Base-by-base conservation (phyloP, 2,113 vertebrate species). In the Lepidothrix coronata region DNA sequence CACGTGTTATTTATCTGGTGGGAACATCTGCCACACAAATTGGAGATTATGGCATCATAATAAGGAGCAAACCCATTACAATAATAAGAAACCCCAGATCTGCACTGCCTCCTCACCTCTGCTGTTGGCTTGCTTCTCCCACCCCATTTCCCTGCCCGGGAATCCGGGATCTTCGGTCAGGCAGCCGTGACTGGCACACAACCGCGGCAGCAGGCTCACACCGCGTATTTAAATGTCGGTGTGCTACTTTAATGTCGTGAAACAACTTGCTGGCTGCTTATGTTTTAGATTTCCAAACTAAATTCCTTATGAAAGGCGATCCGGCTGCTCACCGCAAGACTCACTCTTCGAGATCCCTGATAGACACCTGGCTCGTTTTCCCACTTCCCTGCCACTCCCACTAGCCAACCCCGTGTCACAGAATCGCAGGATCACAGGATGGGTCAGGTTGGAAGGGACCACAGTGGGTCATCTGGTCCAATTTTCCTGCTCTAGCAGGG, bases 381-480 rank as follows among this genome's bases (percentile, higher is more conserved):
- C 41, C n/a, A 3, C 73, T 3, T 35, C 33, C 37, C 51, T 13
- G 4, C 4, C 37, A 24, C 2, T 9, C 11, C 46, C 15, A 18
- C 27, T 2, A 13, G 4, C 48, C 16, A 3, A 5, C 11, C 14
- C 11, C 17, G 2, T 1, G 62, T 14, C 52, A 14, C 4, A 2
- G 23, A 18, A 3, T 4, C 39, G 17, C 54, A 2, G 39, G 2
- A 12, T 4, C 46, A 12, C n/a, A 3, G 39, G 1, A 14, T 4
- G 44, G 19, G 4, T 5, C 23, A 14, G 16, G 20, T 6, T 48
- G 39, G 46, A 17, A 68, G 12, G 21, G 17, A 43, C 4, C 39
- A 11, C 51, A 2, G 5, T 0, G 19, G 33, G 3, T 1, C 11
- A 48, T 2, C 23, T 10, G 28, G 9, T 6, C 27, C 27, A 16